phyloP scores from a whole-genome alignment of 1,140 invertebrate species.

The Drosophila trapezifrons region DNA sequence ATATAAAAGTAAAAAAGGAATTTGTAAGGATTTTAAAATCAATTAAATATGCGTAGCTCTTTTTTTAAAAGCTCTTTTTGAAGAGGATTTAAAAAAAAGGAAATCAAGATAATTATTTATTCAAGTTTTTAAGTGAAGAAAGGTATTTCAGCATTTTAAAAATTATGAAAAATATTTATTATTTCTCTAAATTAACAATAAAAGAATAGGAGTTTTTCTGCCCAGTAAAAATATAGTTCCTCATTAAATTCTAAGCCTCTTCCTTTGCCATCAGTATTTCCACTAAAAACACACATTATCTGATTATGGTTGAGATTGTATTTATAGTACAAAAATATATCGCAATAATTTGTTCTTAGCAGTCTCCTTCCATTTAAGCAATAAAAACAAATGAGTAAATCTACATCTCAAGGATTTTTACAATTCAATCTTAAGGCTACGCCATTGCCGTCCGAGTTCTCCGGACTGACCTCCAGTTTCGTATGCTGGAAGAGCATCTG shows the following conservation, averaged over 20 bases:
- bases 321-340: conserved; percentile 22
- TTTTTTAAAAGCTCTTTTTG: too few relatives aligned
- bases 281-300: background rate
- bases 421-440: conserved; percentile 40
- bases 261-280: background rate
- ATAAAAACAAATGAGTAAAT: conserved; percentile 15
- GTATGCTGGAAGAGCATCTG: conserved; percentile 48
- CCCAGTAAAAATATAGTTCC: background rate
- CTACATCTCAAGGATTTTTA: conserved; percentile 35
- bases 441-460: conserved; percentile 11
- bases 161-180: background rate
- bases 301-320: conserved; percentile 12
- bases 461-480: conserved; percentile 39
- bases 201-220: too few relatives aligned
- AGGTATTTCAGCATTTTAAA: too few relatives aligned
- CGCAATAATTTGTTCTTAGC: conserved; percentile 22
- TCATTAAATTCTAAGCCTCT: background rate
- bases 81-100: too few relatives aligned
- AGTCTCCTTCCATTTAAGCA: conserved; percentile 10
- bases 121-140: too few relatives aligned
- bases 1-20: too few relatives aligned
- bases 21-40: too few relatives aligned
- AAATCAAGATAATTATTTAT: too few relatives aligned
- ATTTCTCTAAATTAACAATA: too few relatives aligned
- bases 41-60: too few relatives aligned